Evolutionary conservation across 2,113 vertebrate species (phyloP).

Genomic region (Pterophyllum scalare): DNA sequence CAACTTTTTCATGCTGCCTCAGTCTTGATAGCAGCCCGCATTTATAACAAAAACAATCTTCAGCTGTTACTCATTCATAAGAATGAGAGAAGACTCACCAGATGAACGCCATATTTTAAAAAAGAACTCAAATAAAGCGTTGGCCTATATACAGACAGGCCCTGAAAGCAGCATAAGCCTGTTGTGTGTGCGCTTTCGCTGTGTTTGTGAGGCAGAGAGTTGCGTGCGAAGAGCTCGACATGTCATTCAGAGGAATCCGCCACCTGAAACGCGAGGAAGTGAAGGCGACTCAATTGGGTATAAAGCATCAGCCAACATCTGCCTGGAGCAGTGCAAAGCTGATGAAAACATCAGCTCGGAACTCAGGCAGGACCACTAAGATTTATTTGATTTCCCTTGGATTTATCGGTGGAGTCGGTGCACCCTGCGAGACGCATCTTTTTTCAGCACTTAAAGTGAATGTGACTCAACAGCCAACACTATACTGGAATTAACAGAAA

Average conservation of each 20-base stretch:
- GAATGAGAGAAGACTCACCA: too few species aligned
- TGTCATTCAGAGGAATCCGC: conserved; percentile 87
- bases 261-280: conserved; percentile 87
- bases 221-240: conserved; percentile 87
- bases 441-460: conserved; percentile 63
- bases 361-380: conserved; percentile 47
- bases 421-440: conserved; percentile 56
- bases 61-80: background rate
- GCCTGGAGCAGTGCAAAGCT: conserved; percentile 72
- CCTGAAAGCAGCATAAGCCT: conserved; percentile 49
- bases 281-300: conserved; percentile 83
- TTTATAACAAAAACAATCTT: background rate
- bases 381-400: conserved; percentile 54
- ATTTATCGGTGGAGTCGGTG: conserved; percentile 69
- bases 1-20: background rate
- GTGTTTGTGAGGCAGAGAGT: conserved; percentile 81
- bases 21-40: background rate
- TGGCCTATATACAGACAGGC: background rate
- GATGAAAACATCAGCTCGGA: conserved; percentile 79
- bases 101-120: background rate
- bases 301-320: conserved; percentile 86
- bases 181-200: conserved; percentile 28
- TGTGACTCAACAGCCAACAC: conserved; percentile 62
- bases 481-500: conserved; percentile 77
- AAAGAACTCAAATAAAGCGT: background rate